Base-by-base conservation (phyloP, 2,888 invertebrate species). In the Pristionchus fissidentatus region DNA sequence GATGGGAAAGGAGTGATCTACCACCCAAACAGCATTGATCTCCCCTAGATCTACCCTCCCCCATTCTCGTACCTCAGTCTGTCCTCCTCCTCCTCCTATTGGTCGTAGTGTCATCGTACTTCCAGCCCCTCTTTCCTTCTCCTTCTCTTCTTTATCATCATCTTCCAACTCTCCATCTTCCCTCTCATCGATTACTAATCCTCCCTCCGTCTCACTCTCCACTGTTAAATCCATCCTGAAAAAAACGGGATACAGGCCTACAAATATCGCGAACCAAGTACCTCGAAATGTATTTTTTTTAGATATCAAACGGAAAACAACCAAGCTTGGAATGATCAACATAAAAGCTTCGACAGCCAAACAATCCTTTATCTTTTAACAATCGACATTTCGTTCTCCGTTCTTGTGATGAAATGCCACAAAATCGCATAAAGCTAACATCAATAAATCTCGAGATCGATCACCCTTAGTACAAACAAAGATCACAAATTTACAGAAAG, bases 111-210 rank as follows among this genome's bases (percentile, higher is more conserved):
- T 70, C 70, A 70, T 70, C 32, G 22, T 41, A 8, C 22, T 70
- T 5, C 70, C n/a, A 1, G 22, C 41, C 3, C 38, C 70, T 35
- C 26, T 41, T 13, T 70, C 70, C 70, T 43, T 70, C 4, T 43
- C 41, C 10, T 77, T 49, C 15, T 77, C 49, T 22, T 49, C 49
- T 15, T 49, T 49, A 49, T 49, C 49, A 49, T 49, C 49, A 77
- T 77, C 75, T n/a, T 77, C 75, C 3, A 49, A 32, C 49, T 77
- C 75, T 77, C 35, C 75, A 19, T 77, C 75, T 49, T 77, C 75
- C 35, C 35, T 32, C 32, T 77, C 75, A 77, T 49, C 75, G 35
- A 77, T 49, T 13, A 77, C 49, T 26, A 77, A 26, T 49, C 49
- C 13, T 49, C 49, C 49, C 35, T 77, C 75, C 22, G 22, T 41